Base-by-base conservation (phyloP, 2,797 vertebrate genomes). In the Emys orbicularis region DNA sequence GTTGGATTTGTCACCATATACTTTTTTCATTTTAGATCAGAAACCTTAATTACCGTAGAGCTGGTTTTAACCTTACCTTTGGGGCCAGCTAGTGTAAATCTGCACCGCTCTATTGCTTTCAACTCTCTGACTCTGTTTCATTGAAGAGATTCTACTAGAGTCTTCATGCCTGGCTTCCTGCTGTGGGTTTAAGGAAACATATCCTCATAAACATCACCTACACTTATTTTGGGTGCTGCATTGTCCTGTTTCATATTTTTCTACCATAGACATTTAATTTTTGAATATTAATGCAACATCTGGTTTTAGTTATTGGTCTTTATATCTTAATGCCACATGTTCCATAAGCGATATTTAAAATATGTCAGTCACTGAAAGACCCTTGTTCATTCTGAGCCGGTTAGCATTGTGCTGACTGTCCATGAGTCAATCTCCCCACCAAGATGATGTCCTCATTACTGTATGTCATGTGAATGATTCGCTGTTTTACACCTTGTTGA, bases 231-330 rank as follows among this genome's bases (percentile, higher is more conserved):
- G 18, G 0, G 2, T 23, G 2, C 1, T 15, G 1, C n/a, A 4
- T 76, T 49, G 12, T 72, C 0, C 6, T 44, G 3, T 54, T 37
- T 47, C 0, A 0, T 25, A 8, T 72, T 74, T 23, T 86, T 10
- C 65, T 86, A 19, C 3, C 16, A 50, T 76, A 41, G n/a, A 68
- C 13, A 90, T 8, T 72, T 88, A 87, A 54, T 52, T 82, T 83
- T 50, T 87, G 54, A 84, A 56, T 89, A 86, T 56, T 91, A 84
- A 83, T 65, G 16, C 37, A 72, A 41, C 19, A 41, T 72, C n/a
- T 72, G n/a, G 65, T 21, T 95, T 16, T 0, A 13, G 82, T 89
- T 52, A 41, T 49, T 88, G 79, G 6, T 91, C 15, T 53, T 81
- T 16, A 27, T 76, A 12, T 34, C 81, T 89, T 31, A 37, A n/a